Evolutionary conservation across 2,888 invertebrate species (phyloP).

Genomic region (Coenonympha glycerion): DNA sequence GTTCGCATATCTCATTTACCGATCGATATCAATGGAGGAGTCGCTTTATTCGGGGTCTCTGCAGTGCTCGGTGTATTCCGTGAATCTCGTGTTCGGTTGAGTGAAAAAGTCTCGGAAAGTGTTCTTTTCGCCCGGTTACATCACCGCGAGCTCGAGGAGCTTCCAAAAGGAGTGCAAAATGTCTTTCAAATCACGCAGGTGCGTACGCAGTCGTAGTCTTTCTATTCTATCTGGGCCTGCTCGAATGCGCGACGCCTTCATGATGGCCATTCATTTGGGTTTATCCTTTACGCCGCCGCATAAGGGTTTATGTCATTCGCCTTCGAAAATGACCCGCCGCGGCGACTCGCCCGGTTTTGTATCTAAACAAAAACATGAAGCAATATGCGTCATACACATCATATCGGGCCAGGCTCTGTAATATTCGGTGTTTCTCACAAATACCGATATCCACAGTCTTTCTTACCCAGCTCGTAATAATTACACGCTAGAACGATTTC

Average conservation of each 20-base stretch:
- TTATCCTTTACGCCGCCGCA: slow-evolving; percentile 76
- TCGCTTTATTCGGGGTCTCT: slow-evolving; percentile 67
- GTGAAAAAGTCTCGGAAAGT: slow-evolving; percentile 68
- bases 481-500: slow-evolving; percentile 4
- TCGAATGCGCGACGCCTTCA: slow-evolving; percentile 80
- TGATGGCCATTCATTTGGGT: slow-evolving; percentile 75
- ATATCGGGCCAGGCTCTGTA: slow-evolving; percentile 19
- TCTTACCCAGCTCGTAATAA: slow-evolving; percentile 22
- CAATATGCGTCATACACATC: slow-evolving; percentile 44
- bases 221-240: slow-evolving; percentile 92
- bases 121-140: slow-evolving; percentile 69
- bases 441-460: slow-evolving; percentile 11
- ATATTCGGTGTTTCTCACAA: slow-evolving; percentile 15
- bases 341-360: slow-evolving; percentile 52
- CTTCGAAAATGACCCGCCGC: slow-evolving; percentile 60
- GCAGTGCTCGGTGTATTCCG: slow-evolving; percentile 59
- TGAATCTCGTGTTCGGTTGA: slow-evolving; percentile 60
- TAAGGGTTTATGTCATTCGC: slow-evolving; percentile 72
- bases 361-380: slow-evolving; percentile 51
- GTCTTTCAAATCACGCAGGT: slow-evolving; percentile 87
- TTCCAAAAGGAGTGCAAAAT: slow-evolving; percentile 68
- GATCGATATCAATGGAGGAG: slow-evolving; percentile 80
- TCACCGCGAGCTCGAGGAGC: slow-evolving; percentile 63
- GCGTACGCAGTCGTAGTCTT: slow-evolving; percentile 96
- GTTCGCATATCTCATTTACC: slow-evolving; percentile 69